Evolutionary conservation across 2,797 vertebrate species (phyloP).

Genomic region (Coendou prehensilis): DNA sequence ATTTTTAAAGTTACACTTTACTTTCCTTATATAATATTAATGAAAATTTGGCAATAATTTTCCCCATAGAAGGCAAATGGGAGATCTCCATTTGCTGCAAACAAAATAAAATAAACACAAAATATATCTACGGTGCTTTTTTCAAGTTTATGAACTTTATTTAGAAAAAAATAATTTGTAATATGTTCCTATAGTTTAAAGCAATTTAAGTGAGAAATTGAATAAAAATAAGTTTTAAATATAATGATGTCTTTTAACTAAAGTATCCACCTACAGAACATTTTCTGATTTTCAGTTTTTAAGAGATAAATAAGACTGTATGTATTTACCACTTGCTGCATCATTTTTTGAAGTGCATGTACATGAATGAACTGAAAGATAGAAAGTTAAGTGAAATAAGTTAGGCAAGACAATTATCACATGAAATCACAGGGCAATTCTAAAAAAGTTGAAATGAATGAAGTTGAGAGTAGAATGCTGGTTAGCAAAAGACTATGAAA

Average conservation of each 20-base stretch:
- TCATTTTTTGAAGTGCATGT: not conserved
- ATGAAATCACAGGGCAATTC: not conserved
- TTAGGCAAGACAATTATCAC: not conserved
- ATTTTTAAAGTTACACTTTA: not conserved
- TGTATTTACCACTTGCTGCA: not conserved
- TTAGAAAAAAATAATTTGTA: not conserved
- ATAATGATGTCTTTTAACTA: not conserved
- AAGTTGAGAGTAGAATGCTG: not conserved
- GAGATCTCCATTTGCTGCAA: not conserved
- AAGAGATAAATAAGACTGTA: not conserved
- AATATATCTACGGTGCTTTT: not conserved
- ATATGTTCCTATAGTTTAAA: not conserved
- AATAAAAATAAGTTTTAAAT: not conserved
- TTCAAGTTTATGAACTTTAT: not conserved
- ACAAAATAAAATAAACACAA: not conserved
- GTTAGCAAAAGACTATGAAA: not conserved
- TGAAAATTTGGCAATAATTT: not conserved
- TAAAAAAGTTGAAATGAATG: not conserved
- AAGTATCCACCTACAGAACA: not conserved
- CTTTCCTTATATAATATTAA: not conserved
- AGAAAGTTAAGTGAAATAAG: not conserved
- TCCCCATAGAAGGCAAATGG: not conserved
- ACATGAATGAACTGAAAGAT: not conserved
- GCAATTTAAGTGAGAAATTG: not conserved
- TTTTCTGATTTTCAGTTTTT: not conserved